Evolutionary conservation across 2,797 vertebrate genomes (phyloP).

Genomic region (Mormyrops attenuatus): DNA sequence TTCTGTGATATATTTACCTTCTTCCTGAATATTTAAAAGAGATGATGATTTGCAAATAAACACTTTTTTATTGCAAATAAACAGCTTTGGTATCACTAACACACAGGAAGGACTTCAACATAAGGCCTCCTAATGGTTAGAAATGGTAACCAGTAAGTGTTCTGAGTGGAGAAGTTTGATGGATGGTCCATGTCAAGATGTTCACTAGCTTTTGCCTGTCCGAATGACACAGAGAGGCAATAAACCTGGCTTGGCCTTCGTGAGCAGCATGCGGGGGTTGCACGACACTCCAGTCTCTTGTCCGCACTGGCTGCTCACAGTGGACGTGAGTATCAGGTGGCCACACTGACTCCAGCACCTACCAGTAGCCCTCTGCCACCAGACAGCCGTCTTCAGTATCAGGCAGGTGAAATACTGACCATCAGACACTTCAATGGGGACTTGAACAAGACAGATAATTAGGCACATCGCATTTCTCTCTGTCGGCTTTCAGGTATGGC

Average conservation of each 20-base stretch:
- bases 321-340: constrained; percentile 23
- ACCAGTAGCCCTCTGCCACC: constrained; percentile 41
- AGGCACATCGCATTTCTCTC: background rate
- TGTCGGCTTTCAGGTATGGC: background rate
- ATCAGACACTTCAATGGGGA: background rate
- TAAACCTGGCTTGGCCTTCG: constrained; percentile 60
- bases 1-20: background rate
- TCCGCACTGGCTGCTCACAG: constrained; percentile 52
- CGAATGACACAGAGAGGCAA: constrained; percentile 53
- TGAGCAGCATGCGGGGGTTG: constrained; percentile 46
- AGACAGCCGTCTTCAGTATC: constrained; percentile 56
- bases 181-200: constrained; percentile 59
- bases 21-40: background rate
- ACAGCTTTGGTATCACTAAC: constrained; percentile 22
- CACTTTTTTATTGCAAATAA: background rate
- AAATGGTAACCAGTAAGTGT: constrained; percentile 49
- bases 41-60: background rate
- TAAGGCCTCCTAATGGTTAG: constrained; percentile 40
- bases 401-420: constrained; percentile 11
- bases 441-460: constrained; percentile 13
- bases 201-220: constrained; percentile 48
- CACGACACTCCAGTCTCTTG: constrained; percentile 43
- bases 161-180: constrained; percentile 44
- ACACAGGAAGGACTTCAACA: constrained; percentile 41
- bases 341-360: background rate